These are phyloP conservation scores for Anthrax anthrax DNA, from an alignment of 2,888 invertebrate species.

Conservation along the genomic window DNA sequence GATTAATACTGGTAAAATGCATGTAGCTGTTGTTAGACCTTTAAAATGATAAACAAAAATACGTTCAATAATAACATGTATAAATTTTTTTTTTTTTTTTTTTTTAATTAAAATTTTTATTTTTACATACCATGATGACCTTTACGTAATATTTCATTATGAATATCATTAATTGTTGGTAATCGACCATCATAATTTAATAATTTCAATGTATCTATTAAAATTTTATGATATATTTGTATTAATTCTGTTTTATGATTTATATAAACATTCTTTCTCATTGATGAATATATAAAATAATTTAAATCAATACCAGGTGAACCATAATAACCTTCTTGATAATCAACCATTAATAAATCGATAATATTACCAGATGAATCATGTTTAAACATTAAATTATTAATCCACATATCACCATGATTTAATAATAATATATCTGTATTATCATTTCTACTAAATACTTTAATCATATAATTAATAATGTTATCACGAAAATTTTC, in stretches of 20 bases:
- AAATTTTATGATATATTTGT: constrained; percentile 15
- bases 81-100: too few species aligned
- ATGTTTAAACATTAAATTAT: constrained; percentile 36
- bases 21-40: constrained; percentile 19
- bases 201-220: constrained; percentile 15
- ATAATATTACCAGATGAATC: constrained; percentile 21
- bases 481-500: constrained; percentile 16
- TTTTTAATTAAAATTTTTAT: too few species aligned
- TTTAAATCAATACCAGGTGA: constrained; percentile 25
- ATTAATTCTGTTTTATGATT: constrained; percentile 17
- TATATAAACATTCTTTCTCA: constrained; percentile 17
- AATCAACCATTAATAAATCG: constrained; percentile 29
- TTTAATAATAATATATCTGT: constrained; percentile 33
- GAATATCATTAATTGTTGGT: constrained; percentile 20
- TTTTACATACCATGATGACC: constrained; percentile 19
- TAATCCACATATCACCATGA: constrained; percentile 38
- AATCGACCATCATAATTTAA: constrained; percentile 18
- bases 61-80: too few species aligned
- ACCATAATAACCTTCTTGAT: constrained; percentile 24
- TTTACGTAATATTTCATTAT: constrained; percentile 18
- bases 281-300: constrained; percentile 22
- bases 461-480: constrained; percentile 19
- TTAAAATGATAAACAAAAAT: constrained; percentile 2
- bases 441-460: constrained; percentile 17
- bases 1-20: constrained; percentile 20